phyloP scores from a whole-genome alignment of 1,140 invertebrate species.

The Cherax destructor region DNA sequence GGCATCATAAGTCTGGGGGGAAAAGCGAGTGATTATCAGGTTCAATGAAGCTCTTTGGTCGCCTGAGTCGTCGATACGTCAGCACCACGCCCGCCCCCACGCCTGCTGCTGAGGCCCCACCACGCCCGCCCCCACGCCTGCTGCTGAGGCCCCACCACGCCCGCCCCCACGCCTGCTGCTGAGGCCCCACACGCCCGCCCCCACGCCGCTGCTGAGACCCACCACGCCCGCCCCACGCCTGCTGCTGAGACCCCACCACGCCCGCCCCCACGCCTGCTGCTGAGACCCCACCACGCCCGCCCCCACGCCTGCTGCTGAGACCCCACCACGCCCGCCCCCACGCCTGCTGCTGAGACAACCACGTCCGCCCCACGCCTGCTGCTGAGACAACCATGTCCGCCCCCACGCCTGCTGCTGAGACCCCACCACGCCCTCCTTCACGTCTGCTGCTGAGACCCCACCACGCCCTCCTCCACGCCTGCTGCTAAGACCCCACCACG shows the following conservation, averaged over 20 bases:
- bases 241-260: background rate
- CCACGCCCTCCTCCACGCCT: too few relatives aligned
- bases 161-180: background rate
- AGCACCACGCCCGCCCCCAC: background rate
- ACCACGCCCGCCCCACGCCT: background rate
- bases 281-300: background rate
- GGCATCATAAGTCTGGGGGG: too few relatives aligned
- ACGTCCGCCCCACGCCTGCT: background rate
- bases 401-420: background rate
- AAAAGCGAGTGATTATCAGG: constrained; percentile 56
- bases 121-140: background rate
- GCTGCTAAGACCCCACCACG: background rate
- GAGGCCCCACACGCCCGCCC: background rate
- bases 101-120: background rate
- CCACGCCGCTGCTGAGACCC: background rate
- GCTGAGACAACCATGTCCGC: background rate
- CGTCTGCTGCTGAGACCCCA: background rate
- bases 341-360: background rate
- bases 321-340: background rate
- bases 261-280: background rate
- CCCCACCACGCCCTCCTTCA: background rate
- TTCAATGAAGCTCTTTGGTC: constrained; percentile 59
- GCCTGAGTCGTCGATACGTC: constrained; percentile 49
- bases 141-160: background rate
- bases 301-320: too few relatives aligned